These are phyloP conservation scores for Astyanax mexicanus DNA, from an alignment of 2,797 vertebrate species.

Conservation along the genomic window DNA sequence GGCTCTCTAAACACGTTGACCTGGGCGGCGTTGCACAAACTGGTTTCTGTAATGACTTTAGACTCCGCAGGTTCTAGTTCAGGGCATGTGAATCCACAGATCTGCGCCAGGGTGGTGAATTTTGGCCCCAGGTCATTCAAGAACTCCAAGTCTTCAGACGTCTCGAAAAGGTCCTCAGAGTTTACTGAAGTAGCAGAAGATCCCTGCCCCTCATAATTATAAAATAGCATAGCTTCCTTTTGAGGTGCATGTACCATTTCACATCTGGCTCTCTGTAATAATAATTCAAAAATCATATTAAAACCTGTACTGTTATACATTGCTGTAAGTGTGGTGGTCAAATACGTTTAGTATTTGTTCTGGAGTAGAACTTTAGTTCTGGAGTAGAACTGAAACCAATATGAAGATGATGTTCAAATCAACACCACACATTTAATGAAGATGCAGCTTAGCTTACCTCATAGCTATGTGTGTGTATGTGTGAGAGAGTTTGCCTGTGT, in stretches of 20 bases:
- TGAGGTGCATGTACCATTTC: conserved; percentile 66
- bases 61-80: background rate
- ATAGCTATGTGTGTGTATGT: too few species aligned
- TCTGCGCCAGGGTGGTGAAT: conserved; percentile 84
- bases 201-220: conserved; percentile 77
- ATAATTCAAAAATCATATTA: conserved; percentile 46
- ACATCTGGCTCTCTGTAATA: conserved; percentile 74
- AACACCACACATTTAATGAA: too few species aligned
- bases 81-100: conserved; percentile 68
- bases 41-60: background rate
- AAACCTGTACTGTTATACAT: too few species aligned
- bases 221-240: conserved; percentile 80
- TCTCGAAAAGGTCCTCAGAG: conserved; percentile 79
- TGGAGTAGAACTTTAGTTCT: too few species aligned
- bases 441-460: too few species aligned
- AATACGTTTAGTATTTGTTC: too few species aligned
- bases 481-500: too few species aligned
- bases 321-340: too few species aligned
- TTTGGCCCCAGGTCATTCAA: conserved; percentile 82
- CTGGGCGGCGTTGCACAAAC: background rate
- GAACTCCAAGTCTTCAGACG: conserved; percentile 78
- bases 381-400: too few species aligned
- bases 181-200: conserved; percentile 74
- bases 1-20: background rate
- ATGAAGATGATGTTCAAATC: too few species aligned